These are phyloP conservation scores for Ectropis crepuscularia DNA, from an alignment of 2,888 invertebrate species.

Conservation along the genomic window DNA sequence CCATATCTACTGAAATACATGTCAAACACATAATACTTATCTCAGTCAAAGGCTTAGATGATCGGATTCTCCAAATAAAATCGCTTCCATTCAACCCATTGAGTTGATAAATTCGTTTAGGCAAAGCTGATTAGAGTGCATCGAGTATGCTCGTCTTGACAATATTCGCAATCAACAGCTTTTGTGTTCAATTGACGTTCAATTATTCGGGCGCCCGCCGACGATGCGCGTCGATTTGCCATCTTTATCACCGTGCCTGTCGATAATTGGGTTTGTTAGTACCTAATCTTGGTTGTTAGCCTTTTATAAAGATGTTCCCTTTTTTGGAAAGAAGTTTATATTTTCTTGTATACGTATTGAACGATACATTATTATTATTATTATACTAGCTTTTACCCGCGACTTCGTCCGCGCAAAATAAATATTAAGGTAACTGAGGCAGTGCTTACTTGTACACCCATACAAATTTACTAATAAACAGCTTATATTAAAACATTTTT, in stretches of 20 bases:
- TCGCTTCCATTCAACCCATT: constrained; percentile 7
- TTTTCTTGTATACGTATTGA: too few relatives aligned
- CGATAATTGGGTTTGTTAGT: constrained; percentile 7
- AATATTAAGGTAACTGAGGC: too few relatives aligned
- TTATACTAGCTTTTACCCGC: too few relatives aligned
- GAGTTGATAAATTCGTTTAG: constrained; percentile 11
- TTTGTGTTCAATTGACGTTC: constrained; percentile 38
- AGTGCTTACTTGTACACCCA: too few relatives aligned
- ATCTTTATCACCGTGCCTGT: constrained; percentile 3
- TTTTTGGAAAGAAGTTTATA: too few relatives aligned
- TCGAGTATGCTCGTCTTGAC: constrained; percentile 11
- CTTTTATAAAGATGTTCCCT: neutral
- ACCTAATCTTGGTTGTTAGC: neutral
- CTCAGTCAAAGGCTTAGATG: neutral
- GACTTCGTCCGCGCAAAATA: too few relatives aligned
- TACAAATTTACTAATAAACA: too few relatives aligned
- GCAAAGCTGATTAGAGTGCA: constrained; percentile 23
- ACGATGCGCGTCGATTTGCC: neutral
- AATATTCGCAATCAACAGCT: constrained; percentile 31
- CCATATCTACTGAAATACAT: too few relatives aligned
- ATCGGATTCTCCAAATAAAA: constrained; percentile 7
- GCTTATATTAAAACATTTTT: too few relatives aligned
- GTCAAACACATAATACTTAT: too few relatives aligned
- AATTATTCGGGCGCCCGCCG: constrained; percentile 24
- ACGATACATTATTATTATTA: too few relatives aligned